Percentiles rank a stretch among this genome's conserved stretches.
phyloP scores from a whole-genome alignment of 1,140 invertebrate genomes.

The Lepidostoma basale region DNA sequence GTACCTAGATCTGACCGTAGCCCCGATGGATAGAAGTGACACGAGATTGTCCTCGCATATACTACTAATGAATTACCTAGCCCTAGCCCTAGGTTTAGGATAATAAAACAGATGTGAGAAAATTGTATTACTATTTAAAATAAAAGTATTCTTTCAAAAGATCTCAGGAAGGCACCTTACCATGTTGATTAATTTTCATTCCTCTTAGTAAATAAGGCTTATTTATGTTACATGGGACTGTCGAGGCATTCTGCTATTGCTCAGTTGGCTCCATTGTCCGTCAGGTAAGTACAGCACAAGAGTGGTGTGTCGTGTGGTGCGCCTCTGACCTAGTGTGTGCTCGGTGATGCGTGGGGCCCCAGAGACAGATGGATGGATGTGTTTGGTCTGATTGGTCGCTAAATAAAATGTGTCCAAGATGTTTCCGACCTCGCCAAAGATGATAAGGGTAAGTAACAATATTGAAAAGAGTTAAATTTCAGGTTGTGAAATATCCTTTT shows the following conservation, averaged over 20 bases:
- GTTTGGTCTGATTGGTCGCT: too few species aligned
- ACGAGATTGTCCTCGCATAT: slow-evolving; percentile 8
- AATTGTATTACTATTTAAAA: slow-evolving; percentile 42
- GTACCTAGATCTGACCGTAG: slow-evolving; percentile 27
- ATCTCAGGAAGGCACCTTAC: slow-evolving; percentile 39
- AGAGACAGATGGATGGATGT: too few species aligned
- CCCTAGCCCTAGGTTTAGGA: slow-evolving; percentile 22
- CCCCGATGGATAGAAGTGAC: neutral
- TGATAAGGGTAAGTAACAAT: too few species aligned
- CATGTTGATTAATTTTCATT: slow-evolving; percentile 38
- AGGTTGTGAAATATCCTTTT: too few species aligned
- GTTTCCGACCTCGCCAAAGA: too few species aligned
- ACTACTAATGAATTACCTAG: neutral
- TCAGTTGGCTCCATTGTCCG: slow-evolving; percentile 18
- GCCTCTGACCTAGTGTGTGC: too few species aligned
- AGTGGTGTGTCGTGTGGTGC: too few species aligned
- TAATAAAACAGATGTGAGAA: slow-evolving; percentile 32
- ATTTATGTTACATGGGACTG: slow-evolving; percentile 42
- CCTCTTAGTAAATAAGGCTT: slow-evolving; percentile 33
- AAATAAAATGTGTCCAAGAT: too few species aligned
- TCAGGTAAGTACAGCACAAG: too few species aligned
- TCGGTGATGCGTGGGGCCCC: too few species aligned
- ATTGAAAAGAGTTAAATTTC: too few species aligned
- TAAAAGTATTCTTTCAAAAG: slow-evolving; percentile 43
- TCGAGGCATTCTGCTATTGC: too few species aligned